phyloP scores from a whole-genome alignment of 2,113 vertebrate species.

The Dipodomys stephensi region DNA sequence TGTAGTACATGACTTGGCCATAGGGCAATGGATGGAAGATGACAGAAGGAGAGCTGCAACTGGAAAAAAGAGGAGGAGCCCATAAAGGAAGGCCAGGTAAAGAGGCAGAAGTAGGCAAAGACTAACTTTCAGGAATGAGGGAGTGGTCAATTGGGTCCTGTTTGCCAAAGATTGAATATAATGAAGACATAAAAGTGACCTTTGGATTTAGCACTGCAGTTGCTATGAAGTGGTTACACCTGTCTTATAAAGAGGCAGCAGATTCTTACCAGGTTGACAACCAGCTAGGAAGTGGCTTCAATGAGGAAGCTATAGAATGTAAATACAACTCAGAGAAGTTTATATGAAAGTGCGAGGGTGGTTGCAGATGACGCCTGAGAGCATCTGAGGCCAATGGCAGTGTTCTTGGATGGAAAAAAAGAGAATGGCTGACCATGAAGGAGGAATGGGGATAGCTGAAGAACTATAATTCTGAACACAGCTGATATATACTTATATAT shows the following conservation, averaged over 20 bases:
- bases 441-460: neutral
- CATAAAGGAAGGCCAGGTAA: neutral
- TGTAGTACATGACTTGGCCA: no score
- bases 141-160: neutral
- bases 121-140: neutral
- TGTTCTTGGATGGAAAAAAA: neutral
- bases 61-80: neutral
- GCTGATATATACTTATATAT: neutral
- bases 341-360: neutral
- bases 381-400: no score
- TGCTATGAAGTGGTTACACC: neutral
- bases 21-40: neutral
- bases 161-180: conserved; percentile 39
- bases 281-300: no score
- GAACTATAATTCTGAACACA: neutral
- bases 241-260: neutral
- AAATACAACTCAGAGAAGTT: neutral
- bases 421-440: neutral
- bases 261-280: neutral
- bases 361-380: neutral
- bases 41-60: neutral
- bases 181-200: conserved; percentile 2
- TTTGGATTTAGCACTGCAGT: conserved; percentile 7
- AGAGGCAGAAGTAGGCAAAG: no score
- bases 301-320: fast-evolving